Evolutionary conservation across 2,113 vertebrate genomes (phyloP), one percentile per base, ranked within the genome.

Genomic region (Channa maculata): DNA sequence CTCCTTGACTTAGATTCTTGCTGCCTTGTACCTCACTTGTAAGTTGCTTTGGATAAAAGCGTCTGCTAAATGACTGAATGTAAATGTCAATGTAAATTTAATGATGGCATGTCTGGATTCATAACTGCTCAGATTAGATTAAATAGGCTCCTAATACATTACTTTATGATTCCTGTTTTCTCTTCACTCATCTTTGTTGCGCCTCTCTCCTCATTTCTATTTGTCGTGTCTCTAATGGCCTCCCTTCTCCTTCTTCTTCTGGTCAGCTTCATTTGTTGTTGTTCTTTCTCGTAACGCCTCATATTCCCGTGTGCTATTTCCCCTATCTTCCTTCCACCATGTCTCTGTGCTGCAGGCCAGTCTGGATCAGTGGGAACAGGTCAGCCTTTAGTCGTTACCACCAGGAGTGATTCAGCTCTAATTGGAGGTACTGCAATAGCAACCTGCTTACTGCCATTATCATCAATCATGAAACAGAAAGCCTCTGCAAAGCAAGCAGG

Each of bases 391-490:
- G 89, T 95, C 71, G 96, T 96, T 86, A 91, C 93, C 77, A 94
- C 96, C 90, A 94, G 80, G 92, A 95, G 89, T 75, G 95, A 97
- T 88, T 97, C 97, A 65, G 96, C 96, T 84, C 87, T 99, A 62
- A 96, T 98, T 83, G 96, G 97, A 97, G 97, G 97, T 98, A 97
- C 75, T 76, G 66, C 24, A 72, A 82, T 60, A 50, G 34, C 55
- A 39, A 15, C 3, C 9, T 71, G 44, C 67, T 62, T 54, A 74
- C 12, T 53, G 14, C 75, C 33, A 38, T 24, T 24, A 24, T 24
- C 24, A 24, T 24, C 24, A 24, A 24, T 24, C 24, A 24, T 24
- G 1, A 24, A 24, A 24, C 24, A 24, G 24, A 24, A 24, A 24
- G 24, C 24, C 24, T 24, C 24, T 24, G 24, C 24, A 24, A 24